These are phyloP conservation scores for Melanotaenia boesemani DNA, from an alignment of 2,797 vertebrate species.

Conservation along the genomic window DNA sequence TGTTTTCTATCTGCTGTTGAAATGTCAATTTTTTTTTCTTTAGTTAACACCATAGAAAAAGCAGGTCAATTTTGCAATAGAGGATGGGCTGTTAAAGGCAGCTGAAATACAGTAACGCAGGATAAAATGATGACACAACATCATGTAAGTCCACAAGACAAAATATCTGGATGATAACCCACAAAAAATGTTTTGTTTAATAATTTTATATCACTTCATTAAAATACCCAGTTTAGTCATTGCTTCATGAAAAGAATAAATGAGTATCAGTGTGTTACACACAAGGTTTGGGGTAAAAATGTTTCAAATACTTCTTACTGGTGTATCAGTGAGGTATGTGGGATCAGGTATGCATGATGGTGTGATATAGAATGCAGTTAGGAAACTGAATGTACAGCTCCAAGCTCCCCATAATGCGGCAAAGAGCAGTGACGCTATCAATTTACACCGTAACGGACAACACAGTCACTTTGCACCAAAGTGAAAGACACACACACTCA, in stretches of 20 bases:
- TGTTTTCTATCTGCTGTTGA: not conserved
- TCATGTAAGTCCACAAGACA: too few relatives aligned
- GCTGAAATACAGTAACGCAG: not conserved
- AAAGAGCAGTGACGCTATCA: constrained; percentile 76
- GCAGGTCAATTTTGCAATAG: too few relatives aligned
- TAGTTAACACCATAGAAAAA: too few relatives aligned
- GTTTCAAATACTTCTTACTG: constrained; percentile 52
- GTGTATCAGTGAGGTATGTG: constrained; percentile 55
- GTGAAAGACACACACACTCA: constrained; percentile 65
- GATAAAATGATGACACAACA: not conserved
- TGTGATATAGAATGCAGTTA: constrained; percentile 75
- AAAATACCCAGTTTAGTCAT: not conserved
- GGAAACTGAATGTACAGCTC: constrained; percentile 77
- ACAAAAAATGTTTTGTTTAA: too few relatives aligned
- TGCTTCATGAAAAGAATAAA: constrained; percentile 4
- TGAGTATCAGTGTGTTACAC: not conserved
- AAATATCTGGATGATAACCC: too few relatives aligned
- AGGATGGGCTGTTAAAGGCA: too few relatives aligned
- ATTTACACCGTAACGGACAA: constrained; percentile 77
- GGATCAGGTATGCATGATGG: constrained; percentile 73
- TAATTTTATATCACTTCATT: too few relatives aligned
- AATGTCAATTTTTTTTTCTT: too few relatives aligned
- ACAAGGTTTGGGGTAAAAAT: constrained; percentile 58
- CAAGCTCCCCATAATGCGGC: constrained; percentile 70
- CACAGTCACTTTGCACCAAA: constrained; percentile 80